phyloP scores from a whole-genome alignment of 2,888 invertebrate species.

The Julus scanicus region DNA sequence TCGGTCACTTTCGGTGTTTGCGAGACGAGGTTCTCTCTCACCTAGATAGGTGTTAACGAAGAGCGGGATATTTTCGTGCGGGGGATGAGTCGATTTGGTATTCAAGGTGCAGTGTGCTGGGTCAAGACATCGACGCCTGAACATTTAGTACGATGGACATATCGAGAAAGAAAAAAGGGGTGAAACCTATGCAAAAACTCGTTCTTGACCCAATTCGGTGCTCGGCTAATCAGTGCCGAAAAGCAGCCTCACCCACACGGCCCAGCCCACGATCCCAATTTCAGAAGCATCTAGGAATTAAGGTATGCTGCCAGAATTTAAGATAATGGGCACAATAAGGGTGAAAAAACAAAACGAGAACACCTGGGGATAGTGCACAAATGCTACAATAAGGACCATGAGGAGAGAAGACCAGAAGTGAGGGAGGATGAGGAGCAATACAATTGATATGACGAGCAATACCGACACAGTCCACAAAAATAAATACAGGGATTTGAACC shows the following conservation, averaged over 20 bases:
- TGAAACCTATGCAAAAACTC: constrained; percentile 2
- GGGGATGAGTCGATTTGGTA: not conserved
- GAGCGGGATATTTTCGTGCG: not conserved
- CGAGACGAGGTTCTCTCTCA: not conserved
- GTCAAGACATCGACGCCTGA: not conserved
- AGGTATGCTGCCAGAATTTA: constrained; percentile 5
- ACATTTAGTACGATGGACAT: not conserved
- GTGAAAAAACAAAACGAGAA: not conserved
- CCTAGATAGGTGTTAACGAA: not conserved
- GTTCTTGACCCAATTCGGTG: constrained; percentile 10
- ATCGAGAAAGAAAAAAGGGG: not conserved
- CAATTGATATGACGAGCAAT: too few species aligned
- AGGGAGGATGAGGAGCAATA: too few species aligned
- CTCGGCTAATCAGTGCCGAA: not conserved
- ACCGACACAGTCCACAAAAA: too few species aligned
- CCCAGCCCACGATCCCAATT: not conserved
- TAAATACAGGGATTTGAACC: too few species aligned
- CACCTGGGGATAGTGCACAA: not conserved
- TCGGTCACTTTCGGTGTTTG: too few species aligned
- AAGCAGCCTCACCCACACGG: constrained; percentile 20
- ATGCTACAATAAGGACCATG: too few species aligned
- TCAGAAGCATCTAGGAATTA: not conserved
- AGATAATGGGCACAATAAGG: not conserved
- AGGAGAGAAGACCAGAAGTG: too few species aligned
- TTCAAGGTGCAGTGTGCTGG: not conserved